A percentile compares a stretch with the other conserved stretches of the same genome.
Evolutionary conservation across 2,113 vertebrate species (phyloP).

Genomic region (Scartelaos histophorus): DNA sequence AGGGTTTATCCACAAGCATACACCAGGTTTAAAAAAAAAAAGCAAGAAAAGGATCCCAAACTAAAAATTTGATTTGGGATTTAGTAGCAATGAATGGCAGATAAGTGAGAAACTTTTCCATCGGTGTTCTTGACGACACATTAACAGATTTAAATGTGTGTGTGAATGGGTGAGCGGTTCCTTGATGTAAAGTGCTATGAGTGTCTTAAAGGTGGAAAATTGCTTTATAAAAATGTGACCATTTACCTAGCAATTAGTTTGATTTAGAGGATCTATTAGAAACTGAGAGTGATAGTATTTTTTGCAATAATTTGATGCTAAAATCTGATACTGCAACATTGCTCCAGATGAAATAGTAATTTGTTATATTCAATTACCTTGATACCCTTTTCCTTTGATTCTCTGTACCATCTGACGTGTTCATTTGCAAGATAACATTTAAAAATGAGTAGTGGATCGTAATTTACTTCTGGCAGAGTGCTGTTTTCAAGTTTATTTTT

Average conservation of each 20-base stretch:
- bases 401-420: background rate
- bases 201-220: too few species aligned
- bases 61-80: background rate
- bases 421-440: background rate
- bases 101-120: background rate
- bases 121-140: too few species aligned
- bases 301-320: background rate
- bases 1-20: too few species aligned
- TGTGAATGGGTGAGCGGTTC: too few species aligned
- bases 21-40: too few species aligned
- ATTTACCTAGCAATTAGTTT: too few species aligned
- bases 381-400: background rate
- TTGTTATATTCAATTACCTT: background rate
- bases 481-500: background rate
- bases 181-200: too few species aligned
- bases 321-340: background rate
- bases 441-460: background rate
- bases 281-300: too few species aligned
- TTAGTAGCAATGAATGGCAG: background rate
- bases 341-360: too few species aligned
- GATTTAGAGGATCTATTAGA: too few species aligned
- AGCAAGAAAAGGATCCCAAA: too few species aligned
- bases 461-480: background rate
- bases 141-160: background rate
- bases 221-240: too few species aligned